Percentiles rank a stretch among this genome's conserved stretches.
phyloP scores from a whole-genome alignment of 2,888 invertebrate species.

The Drosophila nr. perissopoda region DNA sequence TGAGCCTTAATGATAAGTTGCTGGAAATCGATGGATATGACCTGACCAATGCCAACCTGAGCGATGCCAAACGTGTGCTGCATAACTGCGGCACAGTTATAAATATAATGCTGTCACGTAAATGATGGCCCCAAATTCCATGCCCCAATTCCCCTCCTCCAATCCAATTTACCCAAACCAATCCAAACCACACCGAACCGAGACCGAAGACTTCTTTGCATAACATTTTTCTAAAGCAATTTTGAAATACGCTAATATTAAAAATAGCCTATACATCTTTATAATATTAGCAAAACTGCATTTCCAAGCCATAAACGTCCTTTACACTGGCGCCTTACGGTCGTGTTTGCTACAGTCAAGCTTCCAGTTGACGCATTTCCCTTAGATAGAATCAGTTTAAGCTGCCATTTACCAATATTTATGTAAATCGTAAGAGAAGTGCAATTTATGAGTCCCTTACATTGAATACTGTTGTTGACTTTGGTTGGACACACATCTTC shows the following conservation, averaged over 20 bases:
- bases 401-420: conserved; percentile 55
- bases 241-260: conserved; percentile 46
- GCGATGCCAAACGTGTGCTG: conserved; percentile 81
- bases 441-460: conserved; percentile 3
- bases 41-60: conserved; percentile 81
- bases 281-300: conserved; percentile 43
- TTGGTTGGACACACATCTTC: conserved; percentile 18
- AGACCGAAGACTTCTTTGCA: conserved; percentile 78
- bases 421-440: conserved; percentile 5
- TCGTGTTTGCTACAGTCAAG: conserved; percentile 22
- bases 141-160: not conserved
- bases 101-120: conserved; percentile 84
- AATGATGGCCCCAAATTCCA: conserved; percentile 61
- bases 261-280: conserved; percentile 18
- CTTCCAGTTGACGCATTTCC: conserved; percentile 52
- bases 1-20: conserved; percentile 81
- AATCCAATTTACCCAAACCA: conserved; percentile 2
- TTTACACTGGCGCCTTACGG: conserved; percentile 46
- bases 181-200: conserved; percentile 49
- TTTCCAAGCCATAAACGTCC: conserved; percentile 51
- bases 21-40: conserved; percentile 84
- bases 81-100: conserved; percentile 77
- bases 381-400: conserved; percentile 40
- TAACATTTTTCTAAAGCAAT: conserved; percentile 75
- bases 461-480: not conserved